These are phyloP conservation scores for Cotesia vestalis DNA, from an alignment of 1,140 invertebrate genomes.

Conservation along the genomic window DNA sequence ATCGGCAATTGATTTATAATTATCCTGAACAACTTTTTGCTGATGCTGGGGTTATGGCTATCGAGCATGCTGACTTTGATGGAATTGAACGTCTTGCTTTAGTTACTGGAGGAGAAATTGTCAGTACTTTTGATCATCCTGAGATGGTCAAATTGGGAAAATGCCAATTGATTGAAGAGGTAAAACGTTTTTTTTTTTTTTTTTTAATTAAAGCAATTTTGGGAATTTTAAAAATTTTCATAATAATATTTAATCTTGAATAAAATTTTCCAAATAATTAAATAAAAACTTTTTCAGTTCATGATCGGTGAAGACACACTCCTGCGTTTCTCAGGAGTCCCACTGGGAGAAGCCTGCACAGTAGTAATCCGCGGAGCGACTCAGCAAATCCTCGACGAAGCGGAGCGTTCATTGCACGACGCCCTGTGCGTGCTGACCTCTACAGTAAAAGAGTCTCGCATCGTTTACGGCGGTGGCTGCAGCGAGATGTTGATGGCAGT, in stretches of 20 bases:
- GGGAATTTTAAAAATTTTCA: too few relatives aligned
- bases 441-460: slow-evolving; percentile 91
- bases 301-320: slow-evolving; percentile 99
- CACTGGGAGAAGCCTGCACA: slow-evolving; percentile 95
- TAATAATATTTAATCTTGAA: too few relatives aligned
- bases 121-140: slow-evolving; percentile 97
- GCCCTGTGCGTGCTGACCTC: slow-evolving; percentile 96
- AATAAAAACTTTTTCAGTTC: slow-evolving; percentile 66
- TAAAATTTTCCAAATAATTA: background rate
- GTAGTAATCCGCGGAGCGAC: slow-evolving; percentile 98
- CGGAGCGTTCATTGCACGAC: slow-evolving; percentile 97
- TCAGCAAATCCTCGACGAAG: slow-evolving; percentile 98
- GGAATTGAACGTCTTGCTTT: slow-evolving; percentile 97
- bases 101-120: slow-evolving; percentile 98
- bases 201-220: background rate
- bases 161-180: slow-evolving; percentile 96
- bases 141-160: slow-evolving; percentile 90
- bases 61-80: slow-evolving; percentile 99
- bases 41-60: slow-evolving; percentile 98
- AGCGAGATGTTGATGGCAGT: slow-evolving; percentile 97
- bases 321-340: slow-evolving; percentile 94
- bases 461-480: slow-evolving; percentile 93
- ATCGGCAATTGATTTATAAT: slow-evolving; percentile 99
- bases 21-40: slow-evolving; percentile 99
- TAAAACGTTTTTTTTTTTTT: slow-evolving; percentile 55